These are phyloP conservation scores for Odontamblyopus rebecca DNA, from an alignment of 2,797 vertebrate genomes.

Conservation along the genomic window DNA sequence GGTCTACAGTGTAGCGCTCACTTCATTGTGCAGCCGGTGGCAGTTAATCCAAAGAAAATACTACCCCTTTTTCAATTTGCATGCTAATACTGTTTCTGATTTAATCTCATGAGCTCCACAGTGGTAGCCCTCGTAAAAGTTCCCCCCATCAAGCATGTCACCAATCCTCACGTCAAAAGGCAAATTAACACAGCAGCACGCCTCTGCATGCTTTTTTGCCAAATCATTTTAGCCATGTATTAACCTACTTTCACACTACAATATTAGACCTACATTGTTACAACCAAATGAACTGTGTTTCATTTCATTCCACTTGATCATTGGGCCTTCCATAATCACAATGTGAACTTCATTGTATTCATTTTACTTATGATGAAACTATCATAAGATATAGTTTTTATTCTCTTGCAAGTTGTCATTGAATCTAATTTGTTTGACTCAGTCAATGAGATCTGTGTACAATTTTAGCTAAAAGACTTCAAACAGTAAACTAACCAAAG, in stretches of 20 bases:
- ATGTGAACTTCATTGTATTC: background rate
- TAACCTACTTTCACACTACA: constrained; percentile 1
- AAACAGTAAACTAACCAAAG: constrained; percentile 43
- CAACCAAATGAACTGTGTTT: background rate
- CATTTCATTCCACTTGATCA: background rate
- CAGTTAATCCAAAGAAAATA: constrained; percentile 77
- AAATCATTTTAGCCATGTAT: constrained; percentile 12
- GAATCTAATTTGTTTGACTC: background rate
- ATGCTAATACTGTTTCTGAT: constrained; percentile 75
- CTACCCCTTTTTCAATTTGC: constrained; percentile 75
- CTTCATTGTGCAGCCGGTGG: constrained; percentile 58
- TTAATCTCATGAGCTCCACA: constrained; percentile 66
- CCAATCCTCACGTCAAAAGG: constrained; percentile 34
- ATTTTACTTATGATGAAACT: background rate
- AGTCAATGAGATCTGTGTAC: background rate
- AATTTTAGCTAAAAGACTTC: constrained; percentile 11
- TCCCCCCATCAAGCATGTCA: constrained; percentile 49
- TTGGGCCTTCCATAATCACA: background rate
- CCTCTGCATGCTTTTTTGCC: constrained; percentile 29
- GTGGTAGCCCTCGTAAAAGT: constrained; percentile 65
- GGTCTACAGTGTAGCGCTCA: constrained; percentile 46
- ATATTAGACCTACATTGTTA: constrained; percentile 1
- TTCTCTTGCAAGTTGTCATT: background rate
- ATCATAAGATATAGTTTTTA: background rate
- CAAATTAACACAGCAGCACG: constrained; percentile 42